Percentiles rank a stretch among this genome's conserved stretches.
These are phyloP conservation scores for Zenarchopterus dispar DNA, from an alignment of 2,797 vertebrate species.

Conservation along the genomic window DNA sequence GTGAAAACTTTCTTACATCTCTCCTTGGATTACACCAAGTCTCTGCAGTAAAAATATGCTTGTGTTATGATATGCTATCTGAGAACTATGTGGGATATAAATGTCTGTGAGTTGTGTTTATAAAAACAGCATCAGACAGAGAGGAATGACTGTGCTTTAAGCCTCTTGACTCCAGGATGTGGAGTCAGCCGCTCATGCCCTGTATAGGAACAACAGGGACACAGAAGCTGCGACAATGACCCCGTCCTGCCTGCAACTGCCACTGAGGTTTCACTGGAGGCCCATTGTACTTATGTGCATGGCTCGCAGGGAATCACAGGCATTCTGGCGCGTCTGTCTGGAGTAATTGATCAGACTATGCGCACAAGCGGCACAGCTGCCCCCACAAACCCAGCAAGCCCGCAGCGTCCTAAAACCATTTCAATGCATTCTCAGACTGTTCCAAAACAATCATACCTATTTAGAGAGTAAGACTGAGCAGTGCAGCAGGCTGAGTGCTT, in stretches of 20 bases:
- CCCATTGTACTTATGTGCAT: constrained; percentile 25
- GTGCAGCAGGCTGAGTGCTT: constrained; percentile 17
- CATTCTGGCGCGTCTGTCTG: constrained; percentile 61
- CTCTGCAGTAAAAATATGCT: constrained; percentile 75
- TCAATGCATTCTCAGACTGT: constrained; percentile 73
- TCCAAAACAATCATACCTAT: constrained; percentile 67
- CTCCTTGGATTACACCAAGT: constrained; percentile 73
- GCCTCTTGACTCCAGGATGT: constrained; percentile 62
- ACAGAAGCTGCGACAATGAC: constrained; percentile 39
- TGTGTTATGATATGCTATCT: constrained; percentile 76
- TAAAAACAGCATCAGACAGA: constrained; percentile 75
- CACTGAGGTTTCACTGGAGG: constrained; percentile 34
- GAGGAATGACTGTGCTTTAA: constrained; percentile 60
- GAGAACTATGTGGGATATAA: constrained; percentile 67
- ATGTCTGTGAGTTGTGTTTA: constrained; percentile 69
- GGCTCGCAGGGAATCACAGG: constrained; percentile 41
- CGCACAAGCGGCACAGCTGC: constrained; percentile 59
- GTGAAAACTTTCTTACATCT: constrained; percentile 74
- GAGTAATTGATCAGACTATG: constrained; percentile 45
- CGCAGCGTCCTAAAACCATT: constrained; percentile 57
- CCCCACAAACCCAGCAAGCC: constrained; percentile 43
- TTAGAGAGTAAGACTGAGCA: constrained; percentile 49
- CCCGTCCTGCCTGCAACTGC: constrained; percentile 23
- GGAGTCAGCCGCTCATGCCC: constrained; percentile 56
- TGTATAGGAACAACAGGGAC: constrained; percentile 52